phyloP scores from a whole-genome alignment of 2,888 invertebrate genomes.

The Neoscelio sp. region DNA sequence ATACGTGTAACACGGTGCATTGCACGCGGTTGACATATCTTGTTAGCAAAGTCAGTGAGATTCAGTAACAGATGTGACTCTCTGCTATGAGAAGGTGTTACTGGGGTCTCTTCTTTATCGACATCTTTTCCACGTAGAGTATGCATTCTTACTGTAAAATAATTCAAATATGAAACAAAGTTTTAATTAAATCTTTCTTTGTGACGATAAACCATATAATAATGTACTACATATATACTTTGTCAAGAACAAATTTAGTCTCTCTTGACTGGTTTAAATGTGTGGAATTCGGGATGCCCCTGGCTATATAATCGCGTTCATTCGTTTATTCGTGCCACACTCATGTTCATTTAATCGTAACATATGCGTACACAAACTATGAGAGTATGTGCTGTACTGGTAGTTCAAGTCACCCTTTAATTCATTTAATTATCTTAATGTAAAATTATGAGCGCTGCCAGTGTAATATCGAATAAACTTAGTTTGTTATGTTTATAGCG shows the following conservation, averaged over 20 bases:
- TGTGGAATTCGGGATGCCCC: constrained; percentile 14
- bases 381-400: constrained; percentile 47
- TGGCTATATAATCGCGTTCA: constrained; percentile 40
- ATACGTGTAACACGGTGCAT: constrained; percentile 37
- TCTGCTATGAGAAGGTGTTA: constrained; percentile 76
- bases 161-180: too few relatives aligned
- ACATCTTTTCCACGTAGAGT: constrained; percentile 81
- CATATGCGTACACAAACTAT: constrained; percentile 57
- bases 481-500: constrained; percentile 70
- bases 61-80: constrained; percentile 77
- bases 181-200: too few relatives aligned
- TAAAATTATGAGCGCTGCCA: constrained; percentile 74
- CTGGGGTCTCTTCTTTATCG: constrained; percentile 78
- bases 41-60: constrained; percentile 65
- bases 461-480: constrained; percentile 62
- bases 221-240: too few relatives aligned
- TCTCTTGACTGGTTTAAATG: constrained; percentile 1
- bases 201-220: too few relatives aligned
- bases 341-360: constrained; percentile 53
- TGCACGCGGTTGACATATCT: constrained; percentile 60
- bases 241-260: constrained; percentile 18
- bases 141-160: too few relatives aligned
- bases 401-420: constrained; percentile 71
- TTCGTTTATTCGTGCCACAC: constrained; percentile 40
- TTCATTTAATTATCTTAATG: constrained; percentile 79